A percentile compares a stretch with the other conserved stretches of the same genome.
Conservation (phyloP, 2,797 vertebrate genomes). For the Hippocampus kuda region DNA sequence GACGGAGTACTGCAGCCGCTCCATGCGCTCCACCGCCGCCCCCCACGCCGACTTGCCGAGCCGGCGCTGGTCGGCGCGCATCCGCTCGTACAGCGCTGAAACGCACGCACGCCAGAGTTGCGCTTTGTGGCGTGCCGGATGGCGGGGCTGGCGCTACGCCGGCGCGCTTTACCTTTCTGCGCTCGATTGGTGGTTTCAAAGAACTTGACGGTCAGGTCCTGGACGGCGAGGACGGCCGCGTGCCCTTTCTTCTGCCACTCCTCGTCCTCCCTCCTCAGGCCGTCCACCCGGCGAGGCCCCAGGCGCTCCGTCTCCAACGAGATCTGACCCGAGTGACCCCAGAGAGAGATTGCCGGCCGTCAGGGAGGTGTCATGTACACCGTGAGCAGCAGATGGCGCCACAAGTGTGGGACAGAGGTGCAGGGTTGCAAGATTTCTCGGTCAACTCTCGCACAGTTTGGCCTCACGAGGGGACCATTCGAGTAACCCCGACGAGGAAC, state of each 20-base stretch:
- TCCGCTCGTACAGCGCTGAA: slow-evolving; percentile 84
- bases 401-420: not conserved
- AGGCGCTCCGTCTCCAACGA: slow-evolving; percentile 91
- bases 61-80: slow-evolving; percentile 90
- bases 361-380: not conserved
- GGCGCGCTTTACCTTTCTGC: slow-evolving; percentile 77
- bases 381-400: not conserved
- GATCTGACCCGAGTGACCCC: slow-evolving; percentile 74
- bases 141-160: not conserved
- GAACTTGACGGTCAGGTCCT: slow-evolving; percentile 95
- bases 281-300: slow-evolving; percentile 88
- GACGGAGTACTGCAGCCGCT: slow-evolving; percentile 84
- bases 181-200: slow-evolving; percentile 92
- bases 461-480: not conserved
- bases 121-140: not conserved
- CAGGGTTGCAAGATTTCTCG: not conserved
- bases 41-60: slow-evolving; percentile 92
- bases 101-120: slow-evolving; percentile 1
- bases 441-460: not conserved
- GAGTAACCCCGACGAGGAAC: not conserved
- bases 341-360: slow-evolving; percentile 17
- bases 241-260: slow-evolving; percentile 95
- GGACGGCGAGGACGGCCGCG: slow-evolving; percentile 86
- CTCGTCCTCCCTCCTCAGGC: slow-evolving; percentile 83
- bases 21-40: slow-evolving; percentile 89